These are phyloP conservation scores for Polylopha cassiicola DNA, from an alignment of 2,888 invertebrate genomes.

Conservation along the genomic window DNA sequence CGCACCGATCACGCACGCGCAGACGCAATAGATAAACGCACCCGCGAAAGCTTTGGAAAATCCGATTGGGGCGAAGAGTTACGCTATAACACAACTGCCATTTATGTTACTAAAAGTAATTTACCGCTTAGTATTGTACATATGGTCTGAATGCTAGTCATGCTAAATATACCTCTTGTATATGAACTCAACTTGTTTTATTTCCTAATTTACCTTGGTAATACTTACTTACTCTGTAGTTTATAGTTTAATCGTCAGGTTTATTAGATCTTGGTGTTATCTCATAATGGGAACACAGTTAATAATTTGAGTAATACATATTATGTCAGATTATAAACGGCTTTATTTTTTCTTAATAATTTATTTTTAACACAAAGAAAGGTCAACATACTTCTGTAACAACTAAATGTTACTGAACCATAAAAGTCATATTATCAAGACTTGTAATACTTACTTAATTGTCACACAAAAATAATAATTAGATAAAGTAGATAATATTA, in stretches of 20 bases:
- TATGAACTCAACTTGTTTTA: too few relatives aligned
- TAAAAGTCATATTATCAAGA: too few relatives aligned
- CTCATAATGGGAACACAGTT: not conserved
- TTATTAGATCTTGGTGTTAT: slow-evolving; percentile 1
- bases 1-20: slow-evolving; percentile 50
- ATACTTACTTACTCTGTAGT: too few relatives aligned
- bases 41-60: slow-evolving; percentile 10
- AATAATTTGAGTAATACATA: slow-evolving; percentile 1
- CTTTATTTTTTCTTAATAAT: slow-evolving; percentile 15
- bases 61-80: slow-evolving; percentile 8
- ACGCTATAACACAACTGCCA: too few relatives aligned
- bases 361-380: slow-evolving; percentile 8
- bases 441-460: too few relatives aligned
- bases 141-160: slow-evolving; percentile 11
- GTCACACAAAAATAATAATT: too few relatives aligned
- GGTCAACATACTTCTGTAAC: slow-evolving; percentile 12
- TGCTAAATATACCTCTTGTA: slow-evolving; percentile 3
- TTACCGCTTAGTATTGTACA: too few relatives aligned
- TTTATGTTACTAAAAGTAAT: too few relatives aligned
- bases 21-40: slow-evolving; percentile 58
- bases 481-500: too few relatives aligned
- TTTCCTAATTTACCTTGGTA: too few relatives aligned
- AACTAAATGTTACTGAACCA: too few relatives aligned
- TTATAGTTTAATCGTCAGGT: not conserved
- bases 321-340: slow-evolving; percentile 10